phyloP scores from a whole-genome alignment of 35 echinoderm and acorn worm genomes.

The Strongylocentrotus purpuratus region DNA sequence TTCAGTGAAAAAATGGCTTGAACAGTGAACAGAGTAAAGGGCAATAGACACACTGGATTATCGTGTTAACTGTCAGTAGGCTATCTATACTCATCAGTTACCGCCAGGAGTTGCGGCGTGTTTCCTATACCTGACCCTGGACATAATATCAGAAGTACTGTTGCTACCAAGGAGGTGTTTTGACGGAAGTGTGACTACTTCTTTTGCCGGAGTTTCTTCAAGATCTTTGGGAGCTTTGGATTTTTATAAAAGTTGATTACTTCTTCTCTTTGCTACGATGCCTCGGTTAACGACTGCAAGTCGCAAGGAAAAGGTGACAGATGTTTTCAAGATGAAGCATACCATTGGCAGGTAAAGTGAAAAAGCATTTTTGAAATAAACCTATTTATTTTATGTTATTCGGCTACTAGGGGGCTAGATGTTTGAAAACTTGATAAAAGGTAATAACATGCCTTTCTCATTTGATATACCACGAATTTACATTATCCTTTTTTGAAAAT shows the following conservation, averaged over 20 bases:
- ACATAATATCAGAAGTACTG: background rate
- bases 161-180: background rate
- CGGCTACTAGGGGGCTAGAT: too few species aligned
- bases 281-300: background rate
- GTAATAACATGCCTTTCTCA: too few species aligned
- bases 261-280: background rate
- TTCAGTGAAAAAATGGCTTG: background rate
- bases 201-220: too few species aligned
- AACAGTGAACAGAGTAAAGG: background rate
- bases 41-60: background rate
- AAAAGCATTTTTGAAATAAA: background rate
- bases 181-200: too few species aligned
- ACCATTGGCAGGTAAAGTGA: conserved; percentile 5
- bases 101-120: background rate
- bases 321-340: background rate
- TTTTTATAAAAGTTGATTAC: background rate
- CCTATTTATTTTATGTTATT: too few species aligned
- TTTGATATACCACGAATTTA: too few species aligned
- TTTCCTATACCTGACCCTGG: background rate
- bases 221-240: background rate
- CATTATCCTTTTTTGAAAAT: too few species aligned
- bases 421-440: too few species aligned
- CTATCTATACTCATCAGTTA: background rate
- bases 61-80: background rate
- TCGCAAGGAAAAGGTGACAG: background rate